phyloP scores from a whole-genome alignment of 2,888 invertebrate species.

The Macropis europaea region DNA sequence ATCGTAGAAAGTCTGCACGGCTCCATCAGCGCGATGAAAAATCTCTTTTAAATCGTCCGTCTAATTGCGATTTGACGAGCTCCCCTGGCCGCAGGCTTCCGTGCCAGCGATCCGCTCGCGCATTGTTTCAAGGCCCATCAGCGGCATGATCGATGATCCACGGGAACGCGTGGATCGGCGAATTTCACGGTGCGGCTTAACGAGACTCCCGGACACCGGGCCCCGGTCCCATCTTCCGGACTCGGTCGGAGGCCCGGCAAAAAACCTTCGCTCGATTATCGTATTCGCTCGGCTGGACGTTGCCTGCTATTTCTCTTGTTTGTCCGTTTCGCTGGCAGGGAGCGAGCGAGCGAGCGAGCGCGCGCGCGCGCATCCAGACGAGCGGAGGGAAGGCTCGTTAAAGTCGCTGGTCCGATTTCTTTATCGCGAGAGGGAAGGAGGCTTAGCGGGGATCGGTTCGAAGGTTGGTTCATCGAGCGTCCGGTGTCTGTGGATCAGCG shows the following conservation, averaged over 20 bases:
- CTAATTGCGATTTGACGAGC: slow-evolving; percentile 65
- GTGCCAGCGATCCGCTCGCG: slow-evolving; percentile 35
- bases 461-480: slow-evolving; percentile 57
- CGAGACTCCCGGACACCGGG: slow-evolving; percentile 10
- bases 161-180: slow-evolving; percentile 12
- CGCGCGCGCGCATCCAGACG: neutral
- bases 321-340: neutral
- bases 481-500: slow-evolving; percentile 64
- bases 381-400: slow-evolving; percentile 47
- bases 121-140: slow-evolving; percentile 45
- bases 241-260: neutral
- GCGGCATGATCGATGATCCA: slow-evolving; percentile 57
- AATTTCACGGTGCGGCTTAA: slow-evolving; percentile 46
- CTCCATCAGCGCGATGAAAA: slow-evolving; percentile 48
- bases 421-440: slow-evolving; percentile 64
- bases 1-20: too few species aligned
- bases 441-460: slow-evolving; percentile 64
- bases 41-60: slow-evolving; percentile 65
- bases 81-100: slow-evolving; percentile 46
- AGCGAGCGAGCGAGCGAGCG: neutral
- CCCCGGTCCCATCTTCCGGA: neutral
- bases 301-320: neutral
- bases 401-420: slow-evolving; percentile 67
- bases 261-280: slow-evolving; percentile 3
- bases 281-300: neutral